A percentile compares a stretch with the other conserved stretches of the same genome.
These are phyloP conservation scores for Dendrolimus houi DNA, from an alignment of 2,888 invertebrate genomes.

Conservation along the genomic window DNA sequence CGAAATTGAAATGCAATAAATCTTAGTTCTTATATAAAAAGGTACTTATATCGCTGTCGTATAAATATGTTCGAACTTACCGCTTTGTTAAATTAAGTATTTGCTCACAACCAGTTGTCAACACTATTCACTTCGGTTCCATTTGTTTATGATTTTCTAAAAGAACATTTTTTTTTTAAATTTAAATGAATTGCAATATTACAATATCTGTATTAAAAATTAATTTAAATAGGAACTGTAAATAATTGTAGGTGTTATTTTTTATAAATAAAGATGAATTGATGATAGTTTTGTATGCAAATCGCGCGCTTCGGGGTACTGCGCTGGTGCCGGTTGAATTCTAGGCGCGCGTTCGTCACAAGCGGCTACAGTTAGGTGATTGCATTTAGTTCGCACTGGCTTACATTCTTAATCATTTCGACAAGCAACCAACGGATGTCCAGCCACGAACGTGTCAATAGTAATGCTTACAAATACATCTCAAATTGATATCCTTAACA, in stretches of 20 bases:
- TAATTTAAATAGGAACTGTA: not conserved
- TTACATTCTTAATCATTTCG: conserved; percentile 59
- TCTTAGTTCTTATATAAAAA: conserved; percentile 2
- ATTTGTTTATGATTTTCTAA: conserved; percentile 13
- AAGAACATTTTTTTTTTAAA: conserved; percentile 1
- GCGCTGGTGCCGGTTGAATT: conserved; percentile 16
- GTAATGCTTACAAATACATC: conserved; percentile 15
- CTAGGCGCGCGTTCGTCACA: conserved; percentile 45
- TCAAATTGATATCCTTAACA: not conserved
- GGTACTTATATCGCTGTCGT: not conserved
- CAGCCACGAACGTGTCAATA: conserved; percentile 30
- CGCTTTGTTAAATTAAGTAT: conserved; percentile 21
- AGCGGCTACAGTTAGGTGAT: conserved; percentile 52
- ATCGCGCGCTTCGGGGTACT: conserved; percentile 26
- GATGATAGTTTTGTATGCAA: conserved; percentile 20
- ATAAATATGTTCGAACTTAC: conserved; percentile 22
- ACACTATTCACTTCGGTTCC: conserved; percentile 32
- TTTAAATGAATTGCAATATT: no score
- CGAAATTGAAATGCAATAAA: not conserved
- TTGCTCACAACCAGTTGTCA: conserved; percentile 41
- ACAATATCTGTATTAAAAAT: not conserved
- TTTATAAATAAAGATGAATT: not conserved
- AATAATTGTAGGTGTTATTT: not conserved
- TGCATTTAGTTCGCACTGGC: conserved; percentile 51
- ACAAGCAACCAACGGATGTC: conserved; percentile 49